These are phyloP conservation scores for Polyommatus iphigenia DNA, from an alignment of 2,888 invertebrate genomes.

Conservation along the genomic window DNA sequence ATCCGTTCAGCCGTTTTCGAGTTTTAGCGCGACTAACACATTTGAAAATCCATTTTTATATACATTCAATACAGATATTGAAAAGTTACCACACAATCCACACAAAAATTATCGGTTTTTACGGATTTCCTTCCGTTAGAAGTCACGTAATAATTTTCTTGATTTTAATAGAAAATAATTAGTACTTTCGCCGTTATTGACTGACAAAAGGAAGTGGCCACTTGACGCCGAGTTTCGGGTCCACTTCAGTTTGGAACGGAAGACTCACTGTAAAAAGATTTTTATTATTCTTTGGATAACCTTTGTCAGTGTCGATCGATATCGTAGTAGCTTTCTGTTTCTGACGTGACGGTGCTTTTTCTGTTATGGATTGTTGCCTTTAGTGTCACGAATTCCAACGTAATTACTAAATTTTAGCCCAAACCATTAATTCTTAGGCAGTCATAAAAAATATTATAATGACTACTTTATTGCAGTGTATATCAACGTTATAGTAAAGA, in stretches of 20 bases:
- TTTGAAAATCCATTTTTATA: not conserved
- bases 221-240: not conserved
- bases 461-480: too few species aligned
- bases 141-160: not conserved
- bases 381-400: too few species aligned
- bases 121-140: not conserved
- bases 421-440: too few species aligned
- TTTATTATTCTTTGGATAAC: slow-evolving; percentile 7
- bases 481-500: too few species aligned
- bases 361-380: too few species aligned
- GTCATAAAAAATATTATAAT: too few species aligned
- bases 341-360: not conserved
- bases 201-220: slow-evolving; percentile 5
- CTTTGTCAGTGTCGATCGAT: not conserved
- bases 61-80: too few species aligned
- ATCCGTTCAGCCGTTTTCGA: too few species aligned
- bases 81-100: not conserved
- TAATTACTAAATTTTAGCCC: too few species aligned
- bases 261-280: slow-evolving; percentile 11
- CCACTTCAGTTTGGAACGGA: not conserved
- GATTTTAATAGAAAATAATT: not conserved
- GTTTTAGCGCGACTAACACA: too few species aligned
- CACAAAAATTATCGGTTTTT: not conserved
- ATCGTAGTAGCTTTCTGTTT: not conserved
- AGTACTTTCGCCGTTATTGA: not conserved